Conservation (phyloP, 2,797 vertebrate genomes). For the Neosalanx taihuensis region DNA sequence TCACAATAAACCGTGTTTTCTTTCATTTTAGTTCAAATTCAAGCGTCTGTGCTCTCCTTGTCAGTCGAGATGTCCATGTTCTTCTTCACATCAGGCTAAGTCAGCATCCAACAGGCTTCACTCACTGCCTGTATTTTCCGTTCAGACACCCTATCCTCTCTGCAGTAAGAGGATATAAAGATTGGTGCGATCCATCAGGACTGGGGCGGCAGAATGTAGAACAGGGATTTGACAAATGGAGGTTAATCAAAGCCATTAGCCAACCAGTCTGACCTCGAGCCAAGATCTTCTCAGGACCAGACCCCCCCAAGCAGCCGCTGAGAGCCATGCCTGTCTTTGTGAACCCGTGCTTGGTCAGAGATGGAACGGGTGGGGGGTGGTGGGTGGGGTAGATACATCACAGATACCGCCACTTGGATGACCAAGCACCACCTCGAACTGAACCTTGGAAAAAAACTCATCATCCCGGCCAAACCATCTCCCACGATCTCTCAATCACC, state of each 20-base stretch:
- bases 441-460: too few species aligned
- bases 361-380: neutral
- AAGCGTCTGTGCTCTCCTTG: too few species aligned
- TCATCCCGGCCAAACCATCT: too few species aligned
- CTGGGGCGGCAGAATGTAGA: slow-evolving; percentile 40
- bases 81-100: neutral
- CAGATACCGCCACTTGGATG: too few species aligned
- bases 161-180: slow-evolving; percentile 59
- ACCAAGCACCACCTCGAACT: too few species aligned
- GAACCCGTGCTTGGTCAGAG: neutral
- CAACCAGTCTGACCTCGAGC: slow-evolving; percentile 19
- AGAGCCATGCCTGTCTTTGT: neutral
- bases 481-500: too few species aligned
- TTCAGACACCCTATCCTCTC: slow-evolving; percentile 53
- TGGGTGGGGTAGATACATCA: neutral
- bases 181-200: slow-evolving; percentile 40
- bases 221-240: slow-evolving; percentile 39
- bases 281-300: neutral
- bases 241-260: slow-evolving; percentile 52
- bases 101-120: slow-evolving; percentile 23
- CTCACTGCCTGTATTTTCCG: slow-evolving; percentile 36
- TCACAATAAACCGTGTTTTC: too few species aligned
- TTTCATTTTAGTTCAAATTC: too few species aligned
- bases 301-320: neutral
- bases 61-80: too few species aligned